These are phyloP conservation scores for Drosophila ustulata DNA, from an alignment of 2,888 invertebrate species.

Conservation along the genomic window DNA sequence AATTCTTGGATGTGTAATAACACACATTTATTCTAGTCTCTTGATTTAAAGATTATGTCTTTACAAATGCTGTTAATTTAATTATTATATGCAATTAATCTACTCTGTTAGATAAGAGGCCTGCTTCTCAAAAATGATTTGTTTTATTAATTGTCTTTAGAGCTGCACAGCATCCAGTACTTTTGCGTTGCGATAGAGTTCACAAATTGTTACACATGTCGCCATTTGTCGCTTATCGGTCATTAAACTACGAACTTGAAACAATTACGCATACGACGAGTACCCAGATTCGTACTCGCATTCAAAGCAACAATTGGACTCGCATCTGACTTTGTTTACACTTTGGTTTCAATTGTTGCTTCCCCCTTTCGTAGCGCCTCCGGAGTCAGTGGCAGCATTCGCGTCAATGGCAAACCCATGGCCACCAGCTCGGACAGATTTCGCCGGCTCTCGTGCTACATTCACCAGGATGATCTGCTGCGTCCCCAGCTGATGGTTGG, in stretches of 20 bases:
- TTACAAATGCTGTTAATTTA: too few species aligned
- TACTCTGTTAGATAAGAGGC: too few species aligned
- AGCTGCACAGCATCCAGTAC: too few species aligned
- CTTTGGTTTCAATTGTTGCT: constrained; percentile 12
- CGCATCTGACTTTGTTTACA: constrained; percentile 2
- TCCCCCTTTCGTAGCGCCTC: constrained; percentile 86
- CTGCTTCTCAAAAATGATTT: too few species aligned
- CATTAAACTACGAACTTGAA: constrained; percentile 80
- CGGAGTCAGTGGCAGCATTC: constrained; percentile 90
- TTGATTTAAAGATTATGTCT: too few species aligned
- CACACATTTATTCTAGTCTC: too few species aligned
- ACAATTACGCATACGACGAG: constrained; percentile 13
- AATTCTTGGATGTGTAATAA: too few species aligned
- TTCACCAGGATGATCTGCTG: constrained; percentile 93
- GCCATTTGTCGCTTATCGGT: constrained; percentile 67
- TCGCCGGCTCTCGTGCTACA: constrained; percentile 92
- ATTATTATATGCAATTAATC: too few species aligned
- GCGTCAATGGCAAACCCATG: constrained; percentile 89
- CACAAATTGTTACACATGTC: constrained; percentile 3
- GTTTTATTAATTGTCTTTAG: too few species aligned
- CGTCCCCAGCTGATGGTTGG: constrained; percentile 91
- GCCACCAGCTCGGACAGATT: constrained; percentile 88
- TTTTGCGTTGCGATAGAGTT: not conserved
- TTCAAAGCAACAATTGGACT: constrained; percentile 3
- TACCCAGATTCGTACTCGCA: not conserved